Evolutionary conservation across 2,888 invertebrate species (phyloP), one percentile per base, ranked within the genome.

Genomic region (Calliphora vomitoria): DNA sequence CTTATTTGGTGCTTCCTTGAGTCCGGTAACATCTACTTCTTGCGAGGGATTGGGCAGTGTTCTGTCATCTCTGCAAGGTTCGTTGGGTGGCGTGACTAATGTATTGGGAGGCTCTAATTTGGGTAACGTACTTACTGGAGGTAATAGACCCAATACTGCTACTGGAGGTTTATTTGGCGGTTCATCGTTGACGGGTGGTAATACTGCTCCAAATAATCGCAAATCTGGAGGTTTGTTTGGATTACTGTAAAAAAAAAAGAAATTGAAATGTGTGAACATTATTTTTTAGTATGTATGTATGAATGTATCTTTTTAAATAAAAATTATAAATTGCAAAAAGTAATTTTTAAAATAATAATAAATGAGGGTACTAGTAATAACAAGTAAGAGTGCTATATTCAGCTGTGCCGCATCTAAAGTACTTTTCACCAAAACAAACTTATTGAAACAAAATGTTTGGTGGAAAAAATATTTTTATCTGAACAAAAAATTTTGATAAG

Each of bases 1-100:
- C 15, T 86, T 93, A 8, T 90, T 92, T 88, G 94, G 94, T 5
- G 92, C 92, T 10, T 89, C 91, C 0, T 78, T 94, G 0, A 90
- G 90, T 8, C 92, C 93, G 0, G 58, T 92, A 4, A 90, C 90
- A 41, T 91, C 93, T 6, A 92, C 92, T 0, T 90, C 92, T 47
- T 93, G 93, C 35, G 88, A 91, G 25, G 91, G 90, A 8, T 83
- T 93, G 41, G 90, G 91, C 35, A 90, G 76, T 53, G 25, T 92
- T 8, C 72, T 93, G 13, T 38, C 82, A 0, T 58, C 80, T 3
- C 53, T 90, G 2, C 86, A 88, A 18, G 91, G 90, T 13, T 89
- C 90, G 41, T 66, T 93, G 38, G 90, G 89, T 44, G 91, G 89
- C 53, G 85, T 90, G 15, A 85, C 86, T 25, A 82, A 88, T 47